A percentile compares a stretch with the other conserved stretches of the same genome.
Conservation (phyloP, 2,797 vertebrate genomes). For the Cyprinodon diabolis region DNA sequence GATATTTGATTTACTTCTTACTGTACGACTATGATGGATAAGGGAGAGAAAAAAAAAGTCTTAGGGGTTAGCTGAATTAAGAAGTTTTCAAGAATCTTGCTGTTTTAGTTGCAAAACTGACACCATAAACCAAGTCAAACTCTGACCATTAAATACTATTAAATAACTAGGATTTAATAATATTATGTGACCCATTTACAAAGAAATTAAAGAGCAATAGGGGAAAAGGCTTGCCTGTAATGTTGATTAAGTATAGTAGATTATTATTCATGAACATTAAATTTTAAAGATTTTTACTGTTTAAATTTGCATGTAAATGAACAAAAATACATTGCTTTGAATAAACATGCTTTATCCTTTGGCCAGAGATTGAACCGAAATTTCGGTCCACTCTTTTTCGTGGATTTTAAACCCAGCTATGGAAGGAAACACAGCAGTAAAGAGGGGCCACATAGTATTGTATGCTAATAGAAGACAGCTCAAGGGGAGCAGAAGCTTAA, state of each 20-base stretch:
- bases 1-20: no score
- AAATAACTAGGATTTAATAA: neutral
- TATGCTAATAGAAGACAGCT: conserved; percentile 57
- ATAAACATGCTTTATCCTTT: conserved; percentile 14
- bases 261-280: neutral
- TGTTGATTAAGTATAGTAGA: neutral
- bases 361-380: conserved; percentile 28
- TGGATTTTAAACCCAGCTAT: conserved; percentile 20
- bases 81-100: no score
- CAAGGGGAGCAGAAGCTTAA: conserved; percentile 45
- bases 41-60: no score
- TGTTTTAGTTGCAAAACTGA: neutral
- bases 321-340: conserved; percentile 8
- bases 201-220: neutral
- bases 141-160: no score
- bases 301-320: conserved; percentile 36
- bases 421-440: conserved; percentile 43
- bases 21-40: no score
- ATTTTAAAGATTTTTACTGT: conserved; percentile 4
- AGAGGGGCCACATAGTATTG: conserved; percentile 38
- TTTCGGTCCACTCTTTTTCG: conserved; percentile 21
- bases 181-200: neutral
- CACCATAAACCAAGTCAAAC: neutral
- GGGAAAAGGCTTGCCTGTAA: neutral
- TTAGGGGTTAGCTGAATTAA: no score